These are phyloP conservation scores for Brachionus sp. DNA, from an alignment of 1,140 invertebrate genomes.

Conservation along the genomic window DNA sequence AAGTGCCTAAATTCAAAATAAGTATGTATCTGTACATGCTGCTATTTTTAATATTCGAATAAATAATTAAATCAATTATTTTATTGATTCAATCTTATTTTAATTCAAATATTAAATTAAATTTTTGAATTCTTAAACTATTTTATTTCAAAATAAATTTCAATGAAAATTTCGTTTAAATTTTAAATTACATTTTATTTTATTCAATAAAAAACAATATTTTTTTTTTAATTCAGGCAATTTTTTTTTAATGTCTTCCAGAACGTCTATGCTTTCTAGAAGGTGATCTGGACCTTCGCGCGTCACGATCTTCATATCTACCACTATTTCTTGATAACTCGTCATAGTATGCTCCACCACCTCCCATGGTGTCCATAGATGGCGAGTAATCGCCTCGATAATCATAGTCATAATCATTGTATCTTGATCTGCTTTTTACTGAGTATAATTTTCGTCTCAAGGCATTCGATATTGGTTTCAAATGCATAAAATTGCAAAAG, in stretches of 20 bases:
- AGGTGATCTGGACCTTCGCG: conserved; percentile 5
- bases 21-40: too few species aligned
- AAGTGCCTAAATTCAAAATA: too few species aligned
- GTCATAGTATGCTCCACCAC: conserved; percentile 26
- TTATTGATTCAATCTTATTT: background rate
- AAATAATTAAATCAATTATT: too few species aligned
- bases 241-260: background rate
- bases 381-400: conserved; percentile 22
- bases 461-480: conserved; percentile 93
- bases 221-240: background rate
- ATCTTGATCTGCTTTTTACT: conserved; percentile 31
- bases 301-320: conserved; percentile 11
- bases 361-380: conserved; percentile 34
- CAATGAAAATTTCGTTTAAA: background rate
- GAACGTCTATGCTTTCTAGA: conserved; percentile 26
- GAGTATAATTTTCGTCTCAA: conserved; percentile 64
- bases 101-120: background rate
- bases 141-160: background rate
- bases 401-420: background rate
- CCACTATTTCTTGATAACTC: conserved; percentile 17
- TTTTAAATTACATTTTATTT: conserved; percentile 18
- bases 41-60: too few species aligned
- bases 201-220: conserved; percentile 32
- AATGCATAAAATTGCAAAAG: conserved; percentile 99
- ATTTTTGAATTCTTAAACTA: background rate